These are phyloP conservation scores for Lepus timidus DNA, from an alignment of 2,113 vertebrate genomes.

Conservation along the genomic window DNA sequence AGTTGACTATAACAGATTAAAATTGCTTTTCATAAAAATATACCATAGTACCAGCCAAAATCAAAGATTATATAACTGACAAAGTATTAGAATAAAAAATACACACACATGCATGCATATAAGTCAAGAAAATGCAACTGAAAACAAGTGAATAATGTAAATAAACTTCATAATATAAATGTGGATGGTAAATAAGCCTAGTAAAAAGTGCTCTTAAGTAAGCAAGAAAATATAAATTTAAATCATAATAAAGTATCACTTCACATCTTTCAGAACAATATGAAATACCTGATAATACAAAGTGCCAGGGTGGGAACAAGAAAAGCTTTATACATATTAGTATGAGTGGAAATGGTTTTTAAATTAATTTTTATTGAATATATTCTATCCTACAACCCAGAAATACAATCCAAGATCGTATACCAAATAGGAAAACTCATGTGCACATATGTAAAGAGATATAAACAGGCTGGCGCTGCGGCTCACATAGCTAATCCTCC, in stretches of 20 bases:
- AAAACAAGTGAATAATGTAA: constrained; percentile 21
- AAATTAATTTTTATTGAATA: neutral
- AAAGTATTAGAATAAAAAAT: neutral
- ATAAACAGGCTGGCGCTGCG: neutral
- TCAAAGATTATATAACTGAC: neutral
- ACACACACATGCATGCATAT: neutral
- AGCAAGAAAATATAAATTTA: neutral
- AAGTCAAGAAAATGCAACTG: neutral
- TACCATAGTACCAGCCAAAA: constrained; percentile 3
- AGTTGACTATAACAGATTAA: neutral
- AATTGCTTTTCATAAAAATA: constrained; percentile 53
- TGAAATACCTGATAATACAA: neutral
- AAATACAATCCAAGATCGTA: neutral
- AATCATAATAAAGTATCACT: neutral
- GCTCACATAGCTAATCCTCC: no score
- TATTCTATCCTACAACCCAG: neutral
- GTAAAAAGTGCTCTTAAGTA: neutral
- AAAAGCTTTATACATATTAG: neutral
- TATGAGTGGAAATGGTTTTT: neutral
- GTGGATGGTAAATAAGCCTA: neutral
- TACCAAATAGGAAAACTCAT: neutral
- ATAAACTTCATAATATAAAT: neutral
- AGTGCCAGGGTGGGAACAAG: neutral
- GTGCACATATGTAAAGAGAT: neutral
- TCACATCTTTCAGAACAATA: neutral